Conservation (phyloP, 2,888 invertebrate genomes). For the Eumerus sabulonum region DNA sequence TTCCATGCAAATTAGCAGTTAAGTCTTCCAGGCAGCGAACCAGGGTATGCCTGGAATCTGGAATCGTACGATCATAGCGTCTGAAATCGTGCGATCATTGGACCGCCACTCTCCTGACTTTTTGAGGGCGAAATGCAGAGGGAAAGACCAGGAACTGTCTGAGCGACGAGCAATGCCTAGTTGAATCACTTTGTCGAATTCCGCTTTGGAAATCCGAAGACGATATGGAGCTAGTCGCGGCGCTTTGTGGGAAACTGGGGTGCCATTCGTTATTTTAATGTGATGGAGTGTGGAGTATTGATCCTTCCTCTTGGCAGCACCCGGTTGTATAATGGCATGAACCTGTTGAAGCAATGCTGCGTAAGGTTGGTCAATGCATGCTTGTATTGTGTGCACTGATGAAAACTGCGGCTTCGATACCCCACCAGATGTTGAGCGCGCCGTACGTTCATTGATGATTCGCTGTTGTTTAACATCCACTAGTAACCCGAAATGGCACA, state of each 20-base stretch:
- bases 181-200: slow-evolving; percentile 36
- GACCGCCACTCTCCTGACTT: slow-evolving; percentile 42
- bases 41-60: slow-evolving; percentile 74
- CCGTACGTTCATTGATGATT: slow-evolving; percentile 19
- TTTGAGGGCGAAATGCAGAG: slow-evolving; percentile 12
- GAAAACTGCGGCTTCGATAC: slow-evolving; percentile 15
- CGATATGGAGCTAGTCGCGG: slow-evolving; percentile 35
- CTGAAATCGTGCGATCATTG: slow-evolving; percentile 71
- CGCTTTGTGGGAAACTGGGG: slow-evolving; percentile 24
- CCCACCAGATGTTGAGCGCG: not conserved
- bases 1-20: slow-evolving; percentile 47
- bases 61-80: slow-evolving; percentile 71
- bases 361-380: slow-evolving; percentile 7
- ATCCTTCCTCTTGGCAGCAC: slow-evolving; percentile 3
- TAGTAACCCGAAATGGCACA: slow-evolving; percentile 13
- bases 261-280: slow-evolving; percentile 19
- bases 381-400: slow-evolving; percentile 19
- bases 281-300: slow-evolving; percentile 18
- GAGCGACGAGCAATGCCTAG: slow-evolving; percentile 34
- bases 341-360: slow-evolving; percentile 22
- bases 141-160: slow-evolving; percentile 15
- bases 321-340: slow-evolving; percentile 13
- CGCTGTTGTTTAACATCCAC: slow-evolving; percentile 22
- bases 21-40: slow-evolving; percentile 69
- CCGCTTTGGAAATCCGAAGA: slow-evolving; percentile 19